Conservation (phyloP, 2,113 vertebrate species). For the Antechinus stuartii region DNA sequence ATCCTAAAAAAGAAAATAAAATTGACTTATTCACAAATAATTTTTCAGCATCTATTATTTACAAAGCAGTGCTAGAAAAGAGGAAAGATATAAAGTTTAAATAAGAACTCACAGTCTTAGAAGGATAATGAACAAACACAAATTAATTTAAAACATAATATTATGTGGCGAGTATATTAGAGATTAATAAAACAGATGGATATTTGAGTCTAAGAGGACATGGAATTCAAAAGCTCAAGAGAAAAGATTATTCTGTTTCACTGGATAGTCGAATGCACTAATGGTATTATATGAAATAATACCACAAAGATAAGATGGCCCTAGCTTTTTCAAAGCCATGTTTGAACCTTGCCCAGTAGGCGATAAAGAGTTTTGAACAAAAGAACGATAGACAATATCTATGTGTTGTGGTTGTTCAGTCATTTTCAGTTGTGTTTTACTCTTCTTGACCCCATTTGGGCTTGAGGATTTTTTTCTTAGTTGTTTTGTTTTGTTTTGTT, state of each 20-base stretch:
- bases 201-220: not conserved
- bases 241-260: not conserved
- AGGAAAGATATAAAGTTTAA: not conserved
- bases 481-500: no score
- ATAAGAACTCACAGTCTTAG: not conserved
- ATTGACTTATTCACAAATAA: not conserved
- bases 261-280: not conserved
- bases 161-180: not conserved
- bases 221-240: not conserved
- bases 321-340: not conserved
- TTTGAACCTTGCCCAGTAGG: no score
- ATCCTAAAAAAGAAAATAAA: conserved; percentile 17
- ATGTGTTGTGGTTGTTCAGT: no score
- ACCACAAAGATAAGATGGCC: not conserved
- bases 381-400: no score
- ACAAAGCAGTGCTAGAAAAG: not conserved
- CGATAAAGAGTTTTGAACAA: no score
- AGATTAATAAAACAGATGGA: not conserved
- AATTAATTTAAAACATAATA: not conserved
- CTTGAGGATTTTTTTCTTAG: no score
- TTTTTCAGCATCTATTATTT: not conserved
- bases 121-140: not conserved
- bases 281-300: not conserved
- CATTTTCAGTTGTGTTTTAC: no score
- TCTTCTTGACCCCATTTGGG: no score